Base-by-base conservation (phyloP, 1,140 invertebrate species). In the Lineus longissimus region DNA sequence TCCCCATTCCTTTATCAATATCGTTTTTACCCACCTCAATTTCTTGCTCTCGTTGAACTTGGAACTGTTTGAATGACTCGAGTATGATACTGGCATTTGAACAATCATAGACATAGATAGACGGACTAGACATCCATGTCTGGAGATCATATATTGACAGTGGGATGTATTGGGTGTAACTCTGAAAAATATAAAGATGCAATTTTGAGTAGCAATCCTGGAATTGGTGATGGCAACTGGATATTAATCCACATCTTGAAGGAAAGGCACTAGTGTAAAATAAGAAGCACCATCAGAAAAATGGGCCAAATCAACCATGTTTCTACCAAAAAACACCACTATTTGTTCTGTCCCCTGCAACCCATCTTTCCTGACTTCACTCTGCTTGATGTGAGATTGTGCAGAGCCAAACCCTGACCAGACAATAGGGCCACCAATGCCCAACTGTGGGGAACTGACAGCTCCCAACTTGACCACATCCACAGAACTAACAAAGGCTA, bases 31-130 rank as follows among this genome's bases (percentile, higher is more conserved):
- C 61, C 61, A 77, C 74, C 63, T 72, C 74, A 41, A 70, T 55
- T 80, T 97, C 94, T 64, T 87, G 86, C 79, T 95, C 91, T 74
- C 96, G 92, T 76, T 97, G 94, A 41, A 89, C 87, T 11, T 93
- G 93, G 84, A 96, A 97, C 71, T 90, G 87, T 65, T 92, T 90
- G 83, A 97, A 97, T 43, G 91, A 89, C 61, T 96, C 91, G 30
- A 97, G 89, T 71, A 98, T 97, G 59, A 95, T 91, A 43, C 95
- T 96, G 11, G 97, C 97, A 86, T 96, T 97, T 29, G 94, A 97
- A 84, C 96, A 99, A 81, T 99, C 97, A 84, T 97, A 99, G 9
- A 99, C 95, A 84, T 98, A 99, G 64, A 99, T 97, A 45, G 95
- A 97, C 6, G 97, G 97, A 58, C 92, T 90, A 58, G 94, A 94